phyloP scores from a whole-genome alignment of 2,888 invertebrate genomes.

The Agrotis clavis region DNA sequence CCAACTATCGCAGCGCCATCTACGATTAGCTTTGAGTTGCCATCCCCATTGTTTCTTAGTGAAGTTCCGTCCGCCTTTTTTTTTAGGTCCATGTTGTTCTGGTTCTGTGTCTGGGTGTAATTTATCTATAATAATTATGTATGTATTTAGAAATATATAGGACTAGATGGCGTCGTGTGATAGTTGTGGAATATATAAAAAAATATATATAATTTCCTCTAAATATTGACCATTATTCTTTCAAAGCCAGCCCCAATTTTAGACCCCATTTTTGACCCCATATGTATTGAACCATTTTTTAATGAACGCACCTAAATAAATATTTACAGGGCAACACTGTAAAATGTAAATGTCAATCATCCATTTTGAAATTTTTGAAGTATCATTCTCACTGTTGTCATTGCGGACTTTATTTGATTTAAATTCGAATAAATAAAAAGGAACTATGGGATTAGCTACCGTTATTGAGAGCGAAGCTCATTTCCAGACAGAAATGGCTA shows the following conservation, averaged over 20 bases:
- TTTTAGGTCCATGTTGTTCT: too few relatives aligned
- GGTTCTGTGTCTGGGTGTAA: too few relatives aligned
- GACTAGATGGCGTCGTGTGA: too few relatives aligned
- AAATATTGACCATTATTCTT: too few relatives aligned
- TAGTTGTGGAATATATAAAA: too few relatives aligned
- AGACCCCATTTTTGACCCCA: background rate
- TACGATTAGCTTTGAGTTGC: too few relatives aligned
- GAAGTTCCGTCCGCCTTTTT: too few relatives aligned
- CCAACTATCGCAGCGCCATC: too few relatives aligned
- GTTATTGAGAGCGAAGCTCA: conserved; percentile 94
- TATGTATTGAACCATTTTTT: conserved; percentile 5
- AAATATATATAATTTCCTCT: too few relatives aligned
- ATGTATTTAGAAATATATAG: too few relatives aligned
- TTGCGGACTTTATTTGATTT: conserved; percentile 58
- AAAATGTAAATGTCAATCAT: conserved; percentile 53
- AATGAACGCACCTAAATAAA: conserved; percentile 44
- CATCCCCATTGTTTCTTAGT: too few relatives aligned
- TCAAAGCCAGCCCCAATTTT: background rate
- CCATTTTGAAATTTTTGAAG: conserved; percentile 79
- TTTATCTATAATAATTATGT: too few relatives aligned
- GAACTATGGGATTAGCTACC: conserved; percentile 91
- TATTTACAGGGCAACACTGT: conserved; percentile 39
- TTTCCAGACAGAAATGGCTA: conserved; percentile 96
- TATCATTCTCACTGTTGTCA: conserved; percentile 79
- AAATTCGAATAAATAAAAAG: conserved; percentile 56